A percentile compares a stretch with the other conserved stretches of the same genome.
phyloP scores from a whole-genome alignment of 2,113 vertebrate genomes.

The Procapra przewalskii region DNA sequence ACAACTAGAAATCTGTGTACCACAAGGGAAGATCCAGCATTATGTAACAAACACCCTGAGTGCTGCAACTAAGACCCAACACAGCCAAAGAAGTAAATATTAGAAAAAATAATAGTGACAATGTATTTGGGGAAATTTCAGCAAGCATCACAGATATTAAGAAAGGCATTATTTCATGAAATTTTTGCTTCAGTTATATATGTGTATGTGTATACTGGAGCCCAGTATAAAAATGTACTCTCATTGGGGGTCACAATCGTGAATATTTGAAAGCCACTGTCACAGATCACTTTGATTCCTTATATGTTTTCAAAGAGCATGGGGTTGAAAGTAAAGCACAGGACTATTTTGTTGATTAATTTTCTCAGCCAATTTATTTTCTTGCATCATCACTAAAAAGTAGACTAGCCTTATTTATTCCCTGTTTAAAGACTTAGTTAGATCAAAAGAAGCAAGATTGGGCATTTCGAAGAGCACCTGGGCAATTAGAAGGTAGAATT shows the following conservation, averaged over 20 bases:
- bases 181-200: background rate
- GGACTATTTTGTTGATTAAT: background rate
- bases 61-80: background rate
- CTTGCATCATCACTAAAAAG: background rate
- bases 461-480: background rate
- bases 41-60: background rate
- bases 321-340: background rate
- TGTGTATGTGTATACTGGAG: background rate
- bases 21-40: background rate
- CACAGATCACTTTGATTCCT: background rate
- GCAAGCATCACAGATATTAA: background rate
- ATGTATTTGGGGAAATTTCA: background rate
- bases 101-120: background rate
- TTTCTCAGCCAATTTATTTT: background rate
- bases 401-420: background rate
- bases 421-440: constrained; percentile 23
- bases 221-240: background rate
- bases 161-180: background rate
- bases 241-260: background rate
- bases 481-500: background rate
- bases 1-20: background rate
- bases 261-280: background rate
- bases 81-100: background rate
- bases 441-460: background rate
- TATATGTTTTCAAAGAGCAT: background rate